Evolutionary conservation across 2,888 invertebrate species (phyloP), one percentile per base, ranked within the genome.

Genomic region (Rhodophaea formosa): DNA sequence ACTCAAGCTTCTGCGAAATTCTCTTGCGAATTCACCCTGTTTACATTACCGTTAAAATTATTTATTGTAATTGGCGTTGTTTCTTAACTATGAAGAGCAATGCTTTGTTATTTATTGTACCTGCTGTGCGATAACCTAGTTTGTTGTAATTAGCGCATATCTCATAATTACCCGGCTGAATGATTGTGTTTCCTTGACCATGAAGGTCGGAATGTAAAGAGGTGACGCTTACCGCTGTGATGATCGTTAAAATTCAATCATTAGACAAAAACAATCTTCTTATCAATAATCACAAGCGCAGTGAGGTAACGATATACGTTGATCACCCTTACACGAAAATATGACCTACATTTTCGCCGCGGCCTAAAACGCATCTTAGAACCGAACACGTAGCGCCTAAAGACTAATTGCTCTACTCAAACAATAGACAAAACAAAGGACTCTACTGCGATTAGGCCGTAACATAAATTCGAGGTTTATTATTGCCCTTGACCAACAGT

Each of bases 161-260:
- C 78, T 79, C 79, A 75, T 82, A 79, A 86, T 83, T 78, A 75
- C 74, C n/a, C 74, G 69, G 63, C 71, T 82, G 75, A 80, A 84
- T 79, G 79, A 82, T 80, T 85, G 82, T 84, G 85, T 85, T 88
- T 87, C 88, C 88, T 86, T 86, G 85, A 84, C 82, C 82, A 71
- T 75, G 86, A 86, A 89, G 86, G 87, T 88, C 85, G 76, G 77
- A 79, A 81, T 80, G 80, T 80, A 72, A 76, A 74, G 77, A 74
- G 69, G 70, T 75, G 76, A 81, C 85, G 82, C 85, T 85, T 85
- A 82, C 83, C 74, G 64, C 63, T 69, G 63, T 72, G 77, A 71
- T 71, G 62, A 75, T 75, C 72, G 70, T 77, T 75, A 71, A 76
- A 77, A 68, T 65, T 70, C 68, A 72, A 72, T 74, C 69, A 71